These are phyloP conservation scores for Equus quagga DNA, from an alignment of 2,113 vertebrate species.

Conservation along the genomic window DNA sequence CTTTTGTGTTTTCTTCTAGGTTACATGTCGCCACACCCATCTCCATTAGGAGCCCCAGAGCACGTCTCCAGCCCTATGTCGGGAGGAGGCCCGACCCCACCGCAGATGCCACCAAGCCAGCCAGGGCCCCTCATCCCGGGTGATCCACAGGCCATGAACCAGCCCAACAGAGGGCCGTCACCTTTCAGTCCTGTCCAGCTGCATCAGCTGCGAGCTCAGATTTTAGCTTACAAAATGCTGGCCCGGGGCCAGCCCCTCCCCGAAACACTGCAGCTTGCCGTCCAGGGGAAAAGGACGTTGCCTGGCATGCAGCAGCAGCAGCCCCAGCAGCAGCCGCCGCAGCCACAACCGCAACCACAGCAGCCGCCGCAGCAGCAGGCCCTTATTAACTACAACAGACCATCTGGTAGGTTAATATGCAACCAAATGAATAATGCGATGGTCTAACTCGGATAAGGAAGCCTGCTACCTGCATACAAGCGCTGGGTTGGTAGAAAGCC, in stretches of 20 bases:
- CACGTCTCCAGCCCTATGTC: constrained; percentile 97
- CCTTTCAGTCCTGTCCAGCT: constrained; percentile 97
- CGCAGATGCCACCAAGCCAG: constrained; percentile 94
- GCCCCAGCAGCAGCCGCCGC: not conserved
- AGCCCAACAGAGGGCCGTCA: constrained; percentile 93
- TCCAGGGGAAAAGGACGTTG: constrained; percentile 97
- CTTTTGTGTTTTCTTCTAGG: constrained; percentile 86
- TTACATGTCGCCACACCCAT: constrained; percentile 97
- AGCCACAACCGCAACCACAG: not conserved
- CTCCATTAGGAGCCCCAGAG: constrained; percentile 94
- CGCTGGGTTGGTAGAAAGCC: not conserved
- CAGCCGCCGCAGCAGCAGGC: constrained; percentile 61
- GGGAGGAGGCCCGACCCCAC: constrained; percentile 96
- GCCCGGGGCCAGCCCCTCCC: constrained; percentile 97
- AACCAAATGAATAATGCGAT: not conserved
- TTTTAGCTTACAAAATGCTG: constrained; percentile 98
- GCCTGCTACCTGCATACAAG: not conserved
- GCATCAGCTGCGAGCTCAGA: constrained; percentile 98
- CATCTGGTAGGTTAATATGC: constrained; percentile 90
- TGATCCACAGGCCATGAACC: constrained; percentile 94
- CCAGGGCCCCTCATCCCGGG: constrained; percentile 93
- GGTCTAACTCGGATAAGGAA: not conserved
- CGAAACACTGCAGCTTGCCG: constrained; percentile 97
- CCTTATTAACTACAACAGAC: constrained; percentile 90
- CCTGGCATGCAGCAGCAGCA: constrained; percentile 95